Conservation (phyloP, 1,140 invertebrate species). For the Chelonus insularis region DNA sequence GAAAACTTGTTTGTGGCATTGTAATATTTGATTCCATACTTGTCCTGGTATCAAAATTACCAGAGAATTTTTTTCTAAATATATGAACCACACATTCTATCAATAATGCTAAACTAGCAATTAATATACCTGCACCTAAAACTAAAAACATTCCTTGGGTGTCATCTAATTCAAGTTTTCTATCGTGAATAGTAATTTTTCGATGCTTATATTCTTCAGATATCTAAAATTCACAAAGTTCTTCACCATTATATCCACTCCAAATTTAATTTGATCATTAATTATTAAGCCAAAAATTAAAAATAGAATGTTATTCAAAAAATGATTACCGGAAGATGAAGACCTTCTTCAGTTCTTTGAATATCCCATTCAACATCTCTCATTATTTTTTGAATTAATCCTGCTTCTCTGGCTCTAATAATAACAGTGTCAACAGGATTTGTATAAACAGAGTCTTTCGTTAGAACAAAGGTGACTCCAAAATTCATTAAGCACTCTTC, state of each 20-base stretch:
- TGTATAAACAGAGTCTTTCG: slow-evolving; percentile 65
- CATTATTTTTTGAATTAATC: slow-evolving; percentile 67
- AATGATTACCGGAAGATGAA: slow-evolving; percentile 64
- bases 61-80: slow-evolving; percentile 14
- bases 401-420: slow-evolving; percentile 64
- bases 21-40: neutral
- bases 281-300: too few relatives aligned
- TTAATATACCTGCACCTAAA: slow-evolving; percentile 67
- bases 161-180: slow-evolving; percentile 71
- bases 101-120: slow-evolving; percentile 65
- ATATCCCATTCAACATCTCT: slow-evolving; percentile 71
- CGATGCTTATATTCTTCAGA: slow-evolving; percentile 18
- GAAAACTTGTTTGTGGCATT: slow-evolving; percentile 12
- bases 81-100: slow-evolving; percentile 43
- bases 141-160: slow-evolving; percentile 79
- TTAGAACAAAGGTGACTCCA: slow-evolving; percentile 66
- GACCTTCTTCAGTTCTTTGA: slow-evolving; percentile 64
- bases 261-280: too few relatives aligned
- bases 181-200: slow-evolving; percentile 63
- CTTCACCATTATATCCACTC: too few relatives aligned
- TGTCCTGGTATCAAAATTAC: neutral
- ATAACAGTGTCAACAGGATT: slow-evolving; percentile 65
- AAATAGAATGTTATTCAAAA: too few relatives aligned
- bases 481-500: slow-evolving; percentile 72
- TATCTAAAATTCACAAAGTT: too few relatives aligned